A percentile compares a stretch with the other conserved stretches of the same genome.
phyloP scores from a whole-genome alignment of 2,113 vertebrate species.

The Anseranas semipalmata region DNA sequence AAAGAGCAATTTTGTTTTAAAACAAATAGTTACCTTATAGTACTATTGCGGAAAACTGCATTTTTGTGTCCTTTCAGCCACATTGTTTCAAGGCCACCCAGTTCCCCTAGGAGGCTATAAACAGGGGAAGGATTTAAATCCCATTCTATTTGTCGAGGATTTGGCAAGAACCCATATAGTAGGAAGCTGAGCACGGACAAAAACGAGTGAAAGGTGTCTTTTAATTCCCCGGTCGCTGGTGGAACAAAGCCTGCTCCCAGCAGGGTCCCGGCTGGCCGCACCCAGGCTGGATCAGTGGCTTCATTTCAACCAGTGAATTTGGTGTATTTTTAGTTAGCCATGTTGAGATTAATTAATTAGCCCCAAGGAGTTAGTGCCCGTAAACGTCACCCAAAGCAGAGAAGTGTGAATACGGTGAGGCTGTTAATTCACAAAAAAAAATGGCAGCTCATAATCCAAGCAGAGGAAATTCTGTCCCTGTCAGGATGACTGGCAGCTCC shows the following conservation, averaged over 20 bases:
- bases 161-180: slow-evolving; percentile 69
- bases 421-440: slow-evolving; percentile 78
- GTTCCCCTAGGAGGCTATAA: slow-evolving; percentile 61
- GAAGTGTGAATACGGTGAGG: slow-evolving; percentile 76
- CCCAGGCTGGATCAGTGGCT: slow-evolving; percentile 59
- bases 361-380: slow-evolving; percentile 79
- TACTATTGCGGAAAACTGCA: slow-evolving; percentile 20
- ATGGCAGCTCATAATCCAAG: slow-evolving; percentile 74
- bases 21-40: slow-evolving; percentile 58
- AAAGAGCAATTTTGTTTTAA: slow-evolving; percentile 57
- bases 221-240: slow-evolving; percentile 71
- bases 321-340: slow-evolving; percentile 76
- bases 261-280: slow-evolving; percentile 60
- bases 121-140: slow-evolving; percentile 75
- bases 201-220: slow-evolving; percentile 76
- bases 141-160: slow-evolving; percentile 67
- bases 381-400: slow-evolving; percentile 77
- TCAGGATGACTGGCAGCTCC: slow-evolving; percentile 68
- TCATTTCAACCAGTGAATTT: slow-evolving; percentile 69
- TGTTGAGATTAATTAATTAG: slow-evolving; percentile 86
- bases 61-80: slow-evolving; percentile 63
- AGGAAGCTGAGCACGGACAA: slow-evolving; percentile 71
- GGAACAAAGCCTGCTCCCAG: slow-evolving; percentile 72
- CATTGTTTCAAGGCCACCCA: slow-evolving; percentile 62
- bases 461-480: slow-evolving; percentile 71